Evolutionary conservation across 2,888 invertebrate species (phyloP), one percentile per base, ranked within the genome.

Genomic region (Agrenia bidenticulata): DNA sequence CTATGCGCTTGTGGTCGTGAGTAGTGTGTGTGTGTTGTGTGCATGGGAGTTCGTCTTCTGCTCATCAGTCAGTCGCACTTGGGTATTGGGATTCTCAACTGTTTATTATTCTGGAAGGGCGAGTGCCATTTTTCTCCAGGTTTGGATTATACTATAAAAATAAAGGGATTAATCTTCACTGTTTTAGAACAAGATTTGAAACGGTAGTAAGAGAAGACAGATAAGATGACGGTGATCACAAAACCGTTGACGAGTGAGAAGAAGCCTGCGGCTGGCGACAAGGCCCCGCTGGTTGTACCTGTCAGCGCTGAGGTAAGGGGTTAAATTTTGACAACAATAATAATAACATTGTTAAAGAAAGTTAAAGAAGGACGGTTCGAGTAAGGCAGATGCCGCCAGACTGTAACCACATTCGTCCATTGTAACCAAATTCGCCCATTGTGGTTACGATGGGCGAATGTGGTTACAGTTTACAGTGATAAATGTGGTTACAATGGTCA

Each of bases 151-250:
- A 32, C 4, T 7, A 32, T 7, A 32, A n/a, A n/a, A n/a, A n/a
- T n/a, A n/a, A n/a, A n/a, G n/a, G n/a, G n/a, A n/a, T n/a, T n/a
- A n/a, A n/a, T n/a, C n/a, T n/a, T n/a, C n/a, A n/a, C n/a, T n/a
- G n/a, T n/a, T n/a, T n/a, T n/a, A n/a, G n/a, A n/a, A n/a, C n/a
- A n/a, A n/a, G n/a, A n/a, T n/a, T n/a, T n/a, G n/a, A n/a, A n/a
- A n/a, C n/a, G n/a, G n/a, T n/a, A n/a, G n/a, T n/a, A n/a, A n/a
- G n/a, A n/a, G n/a, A n/a, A n/a, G n/a, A 4, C 24, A 51, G 2
- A 9, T 24, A 51, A 11, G 4, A 92, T 92, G 92, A 92, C 92
- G 69, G 86, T 92, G 79, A 83, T 92, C 77, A 88, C 88, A 7
- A 91, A 90, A 80, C 85, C 88, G 27, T 84, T 86, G 69, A 83